phyloP scores from a whole-genome alignment of 1,140 invertebrate genomes.

The Drosophila baimaii region DNA sequence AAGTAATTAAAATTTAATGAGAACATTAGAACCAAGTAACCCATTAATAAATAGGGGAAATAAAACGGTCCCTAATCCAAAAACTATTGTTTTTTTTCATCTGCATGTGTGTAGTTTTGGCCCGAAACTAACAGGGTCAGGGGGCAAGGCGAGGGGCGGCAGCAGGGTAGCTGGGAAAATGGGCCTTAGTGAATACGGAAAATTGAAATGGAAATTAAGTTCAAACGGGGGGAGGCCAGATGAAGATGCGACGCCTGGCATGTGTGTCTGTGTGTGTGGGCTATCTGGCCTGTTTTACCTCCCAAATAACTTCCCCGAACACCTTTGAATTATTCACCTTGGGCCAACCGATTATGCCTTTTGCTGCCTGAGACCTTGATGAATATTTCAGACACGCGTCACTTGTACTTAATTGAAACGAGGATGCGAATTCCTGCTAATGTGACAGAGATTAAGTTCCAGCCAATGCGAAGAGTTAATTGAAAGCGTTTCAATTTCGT shows the following conservation, averaged over 20 bases:
- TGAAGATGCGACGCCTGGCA: slow-evolving; percentile 7
- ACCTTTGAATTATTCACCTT: slow-evolving; percentile 41
- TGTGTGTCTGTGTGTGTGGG: slow-evolving; percentile 1
- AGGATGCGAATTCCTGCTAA: slow-evolving; percentile 32
- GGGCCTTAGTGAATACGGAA: slow-evolving; percentile 24
- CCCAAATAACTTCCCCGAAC: not conserved
- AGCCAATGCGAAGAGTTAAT: slow-evolving; percentile 40
- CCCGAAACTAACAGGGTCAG: slow-evolving; percentile 4
- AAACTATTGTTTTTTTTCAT: not conserved
- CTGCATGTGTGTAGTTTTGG: slow-evolving; percentile 17
- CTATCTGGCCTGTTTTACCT: slow-evolving; percentile 2
- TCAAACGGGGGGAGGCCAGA: slow-evolving; percentile 31
- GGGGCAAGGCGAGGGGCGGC: not conserved
- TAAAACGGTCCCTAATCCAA: not conserved
- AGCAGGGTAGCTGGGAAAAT: not conserved
- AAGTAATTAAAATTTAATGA: not conserved
- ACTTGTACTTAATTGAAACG: slow-evolving; percentile 46
- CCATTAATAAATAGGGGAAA: not conserved
- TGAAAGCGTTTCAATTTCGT: slow-evolving; percentile 54
- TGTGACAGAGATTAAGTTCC: slow-evolving; percentile 40
- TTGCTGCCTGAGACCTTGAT: slow-evolving; percentile 19
- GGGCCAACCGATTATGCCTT: slow-evolving; percentile 33
- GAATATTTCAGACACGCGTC: slow-evolving; percentile 43
- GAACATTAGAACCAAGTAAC: not conserved
- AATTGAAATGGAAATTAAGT: slow-evolving; percentile 60